Conservation (phyloP, 2,888 invertebrate species). For the Pyrrhosoma nymphula region DNA sequence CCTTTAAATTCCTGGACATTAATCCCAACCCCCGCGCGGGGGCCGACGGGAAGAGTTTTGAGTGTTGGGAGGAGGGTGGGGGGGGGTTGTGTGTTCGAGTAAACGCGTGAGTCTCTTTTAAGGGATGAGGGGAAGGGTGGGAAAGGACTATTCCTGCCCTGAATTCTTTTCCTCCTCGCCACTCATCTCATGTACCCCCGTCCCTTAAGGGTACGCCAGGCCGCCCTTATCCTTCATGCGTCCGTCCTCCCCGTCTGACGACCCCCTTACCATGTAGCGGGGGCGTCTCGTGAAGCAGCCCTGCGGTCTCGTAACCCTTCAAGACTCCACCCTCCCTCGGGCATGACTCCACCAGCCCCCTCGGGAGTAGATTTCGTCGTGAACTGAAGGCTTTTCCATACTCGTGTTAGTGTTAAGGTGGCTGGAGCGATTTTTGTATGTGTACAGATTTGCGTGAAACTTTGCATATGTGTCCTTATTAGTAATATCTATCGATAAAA, state of each 20-base stretch:
- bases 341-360: neutral
- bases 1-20: slow-evolving; percentile 1
- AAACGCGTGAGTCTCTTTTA: neutral
- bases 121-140: neutral
- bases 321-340: neutral
- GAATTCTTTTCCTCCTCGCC: neutral
- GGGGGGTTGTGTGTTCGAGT: neutral
- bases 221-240: neutral
- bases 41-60: no score
- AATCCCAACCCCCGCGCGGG: neutral
- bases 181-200: neutral
- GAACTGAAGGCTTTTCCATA: no score
- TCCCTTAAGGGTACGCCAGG: neutral
- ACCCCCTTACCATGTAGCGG: neutral
- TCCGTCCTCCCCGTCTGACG: neutral
- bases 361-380: no score
- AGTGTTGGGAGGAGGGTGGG: no score
- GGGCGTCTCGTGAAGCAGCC: neutral
- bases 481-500: no score
- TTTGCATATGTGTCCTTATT: no score
- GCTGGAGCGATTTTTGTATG: no score
- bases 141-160: slow-evolving; percentile 1
- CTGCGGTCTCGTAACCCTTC: neutral
- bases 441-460: no score
- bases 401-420: no score